Percentiles rank a stretch among this genome's conserved stretches.
phyloP scores from a whole-genome alignment of 1,140 invertebrate species.

The Drosophila punjabiensis region DNA sequence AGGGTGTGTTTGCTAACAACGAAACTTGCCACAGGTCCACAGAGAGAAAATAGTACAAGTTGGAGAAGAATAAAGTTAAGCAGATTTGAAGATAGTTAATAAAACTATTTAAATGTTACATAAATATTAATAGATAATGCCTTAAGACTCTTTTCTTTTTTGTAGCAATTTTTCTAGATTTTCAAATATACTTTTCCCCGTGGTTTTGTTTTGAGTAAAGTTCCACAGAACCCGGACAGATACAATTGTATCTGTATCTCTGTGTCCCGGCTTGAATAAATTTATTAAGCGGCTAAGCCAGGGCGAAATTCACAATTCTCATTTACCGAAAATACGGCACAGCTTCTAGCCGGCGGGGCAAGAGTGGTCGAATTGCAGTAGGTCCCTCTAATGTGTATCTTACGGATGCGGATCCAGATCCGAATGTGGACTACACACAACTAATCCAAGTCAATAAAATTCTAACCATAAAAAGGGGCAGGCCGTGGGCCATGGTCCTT shows the following conservation, averaged over 20 bases:
- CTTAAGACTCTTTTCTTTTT: too few relatives aligned
- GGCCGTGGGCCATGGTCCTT: not conserved
- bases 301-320: slow-evolving; percentile 52
- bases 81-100: not conserved
- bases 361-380: slow-evolving; percentile 25
- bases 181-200: not conserved
- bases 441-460: slow-evolving; percentile 80
- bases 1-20: slow-evolving; percentile 45
- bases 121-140: not conserved
- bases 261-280: slow-evolving; percentile 44
- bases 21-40: slow-evolving; percentile 30
- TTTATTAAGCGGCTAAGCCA: slow-evolving; percentile 63
- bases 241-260: slow-evolving; percentile 26
- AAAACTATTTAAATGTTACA: not conserved
- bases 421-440: slow-evolving; percentile 19
- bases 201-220: not conserved
- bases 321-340: slow-evolving; percentile 55
- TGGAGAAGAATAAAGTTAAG: not conserved
- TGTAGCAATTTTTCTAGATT: not conserved
- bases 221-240: slow-evolving; percentile 1
- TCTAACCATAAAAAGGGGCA: slow-evolving; percentile 63
- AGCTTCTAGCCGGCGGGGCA: too few relatives aligned
- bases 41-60: not conserved
- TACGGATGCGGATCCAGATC: slow-evolving; percentile 13
- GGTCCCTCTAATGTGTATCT: slow-evolving; percentile 37